These are phyloP conservation scores for Boloria euphrosyne DNA, from an alignment of 2,888 invertebrate species.

Conservation along the genomic window DNA sequence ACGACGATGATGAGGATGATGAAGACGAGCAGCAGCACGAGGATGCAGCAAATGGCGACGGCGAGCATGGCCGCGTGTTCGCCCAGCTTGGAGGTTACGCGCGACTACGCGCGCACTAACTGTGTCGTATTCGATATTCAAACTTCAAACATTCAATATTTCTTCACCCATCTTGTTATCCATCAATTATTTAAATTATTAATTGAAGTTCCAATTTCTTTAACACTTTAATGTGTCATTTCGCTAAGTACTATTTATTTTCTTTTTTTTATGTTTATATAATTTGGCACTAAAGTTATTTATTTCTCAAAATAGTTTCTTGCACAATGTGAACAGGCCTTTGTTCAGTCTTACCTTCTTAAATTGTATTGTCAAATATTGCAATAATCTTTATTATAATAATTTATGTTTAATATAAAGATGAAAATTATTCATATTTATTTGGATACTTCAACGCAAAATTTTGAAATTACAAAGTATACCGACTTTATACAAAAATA, in stretches of 20 bases:
- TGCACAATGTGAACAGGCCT: conserved; percentile 15
- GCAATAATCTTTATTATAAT: background rate
- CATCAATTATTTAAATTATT: conserved; percentile 5
- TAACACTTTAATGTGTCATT: conserved; percentile 12
- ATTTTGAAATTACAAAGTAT: background rate
- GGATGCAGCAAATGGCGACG: conserved; percentile 91
- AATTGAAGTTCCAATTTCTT: background rate
- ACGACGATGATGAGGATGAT: conserved; percentile 91
- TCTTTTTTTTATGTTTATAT: background rate
- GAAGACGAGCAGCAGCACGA: conserved; percentile 90
- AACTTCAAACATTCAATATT: conserved; percentile 25
- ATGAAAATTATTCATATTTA: background rate
- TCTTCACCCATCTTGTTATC: conserved; percentile 23
- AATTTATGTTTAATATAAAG: background rate
- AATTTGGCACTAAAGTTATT: conserved; percentile 11
- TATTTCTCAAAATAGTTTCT: background rate
- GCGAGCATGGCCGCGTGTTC: conserved; percentile 88
- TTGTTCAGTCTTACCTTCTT: conserved; percentile 31
- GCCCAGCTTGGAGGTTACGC: conserved; percentile 70
- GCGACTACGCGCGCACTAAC: conserved; percentile 63
- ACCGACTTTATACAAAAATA: background rate
- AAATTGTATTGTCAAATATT: conserved; percentile 26
- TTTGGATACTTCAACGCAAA: conserved; percentile 1
- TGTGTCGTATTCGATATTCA: conserved; percentile 41
- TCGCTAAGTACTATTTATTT: conserved; percentile 4